These are phyloP conservation scores for Actenoides lindsayi DNA, from an alignment of 2,113 vertebrate species.

Conservation along the genomic window DNA sequence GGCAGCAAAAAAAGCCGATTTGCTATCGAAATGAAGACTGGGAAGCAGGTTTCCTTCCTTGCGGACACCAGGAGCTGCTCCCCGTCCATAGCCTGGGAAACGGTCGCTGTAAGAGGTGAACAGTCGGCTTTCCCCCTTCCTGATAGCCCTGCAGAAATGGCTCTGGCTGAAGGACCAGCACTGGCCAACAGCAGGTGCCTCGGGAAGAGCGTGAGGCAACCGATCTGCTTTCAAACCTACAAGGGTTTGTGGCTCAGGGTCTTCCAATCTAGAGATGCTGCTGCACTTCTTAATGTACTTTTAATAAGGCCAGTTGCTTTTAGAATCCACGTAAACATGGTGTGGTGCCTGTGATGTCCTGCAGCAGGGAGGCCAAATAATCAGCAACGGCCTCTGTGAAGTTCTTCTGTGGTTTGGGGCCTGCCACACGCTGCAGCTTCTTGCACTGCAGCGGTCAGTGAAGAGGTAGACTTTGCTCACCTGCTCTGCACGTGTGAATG, in stretches of 20 bases:
- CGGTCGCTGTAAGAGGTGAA: fast-evolving
- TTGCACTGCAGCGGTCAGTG: fast-evolving
- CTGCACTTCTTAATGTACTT: background rate
- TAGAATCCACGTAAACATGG: fast-evolving
- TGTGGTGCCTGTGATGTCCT: too few relatives aligned
- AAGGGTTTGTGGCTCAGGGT: fast-evolving
- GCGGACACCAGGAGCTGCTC: fast-evolving
- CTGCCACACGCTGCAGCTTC: background rate
- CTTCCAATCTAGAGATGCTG: background rate
- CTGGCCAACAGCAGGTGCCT: background rate
- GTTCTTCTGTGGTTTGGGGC: background rate
- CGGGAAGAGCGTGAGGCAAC: fast-evolving
- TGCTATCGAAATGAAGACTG: background rate
- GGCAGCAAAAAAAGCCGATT: fast-evolving
- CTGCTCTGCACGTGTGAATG: fast-evolving
- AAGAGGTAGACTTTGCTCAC: fast-evolving
- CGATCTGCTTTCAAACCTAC: background rate
- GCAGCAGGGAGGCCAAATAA: background rate
- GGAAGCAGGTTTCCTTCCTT: background rate
- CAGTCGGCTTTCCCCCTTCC: fast-evolving
- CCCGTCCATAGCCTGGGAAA: fast-evolving
- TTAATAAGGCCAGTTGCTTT: background rate
- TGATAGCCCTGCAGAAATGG: fast-evolving
- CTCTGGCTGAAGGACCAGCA: background rate
- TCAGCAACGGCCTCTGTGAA: fast-evolving